Evolutionary conservation across 1,140 invertebrate species (phyloP), one percentile per base, ranked within the genome.

Genomic region (Brachionus angularis): DNA sequence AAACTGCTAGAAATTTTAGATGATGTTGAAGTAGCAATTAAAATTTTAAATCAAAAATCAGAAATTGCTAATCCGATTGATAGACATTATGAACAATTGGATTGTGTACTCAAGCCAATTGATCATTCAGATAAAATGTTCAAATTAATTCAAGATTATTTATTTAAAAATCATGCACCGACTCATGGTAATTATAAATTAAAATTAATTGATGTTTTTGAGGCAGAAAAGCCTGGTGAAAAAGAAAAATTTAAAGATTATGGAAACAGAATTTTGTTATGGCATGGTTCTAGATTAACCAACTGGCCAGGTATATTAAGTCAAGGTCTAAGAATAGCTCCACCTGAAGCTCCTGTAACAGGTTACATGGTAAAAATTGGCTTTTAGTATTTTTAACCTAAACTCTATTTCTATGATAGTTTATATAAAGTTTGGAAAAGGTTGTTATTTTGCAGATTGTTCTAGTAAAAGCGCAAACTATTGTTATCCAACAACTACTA

Each of bases 401-500:
- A 42, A 10, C 10, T 42, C 39, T 42, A 42, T 42, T 42, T 16
- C 39, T 16, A n/a, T n/a, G n/a, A n/a, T n/a, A n/a, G n/a, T n/a
- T 16, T 42, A 10, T 42, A 42, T 10, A 10, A 10, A 42, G 62
- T 98, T 98, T 81, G 95, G 95, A 58, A 85, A 85, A 76, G 84
- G 84, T 77, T 86, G 88, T 47, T 98, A 98, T 80, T 97, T 98
- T 83, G 94, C 95, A 2, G 95, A 98, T 80, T 96, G 96, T 92
- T 93, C 97, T 0, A 93, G 93, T 1, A 98, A 98, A 81, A 96
- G 93, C 1, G 95, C 95, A 0, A 97, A 98, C 79, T 98, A 98
- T 80, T 98, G 96, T 83, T 88, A 85, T 74, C 89, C 93, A 1
- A 87, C 84, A 55, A 81, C 81, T 1, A 75, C 78, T 44, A 89